These are phyloP conservation scores for Adela reaumurella DNA, from an alignment of 2,888 invertebrate species.

Conservation along the genomic window DNA sequence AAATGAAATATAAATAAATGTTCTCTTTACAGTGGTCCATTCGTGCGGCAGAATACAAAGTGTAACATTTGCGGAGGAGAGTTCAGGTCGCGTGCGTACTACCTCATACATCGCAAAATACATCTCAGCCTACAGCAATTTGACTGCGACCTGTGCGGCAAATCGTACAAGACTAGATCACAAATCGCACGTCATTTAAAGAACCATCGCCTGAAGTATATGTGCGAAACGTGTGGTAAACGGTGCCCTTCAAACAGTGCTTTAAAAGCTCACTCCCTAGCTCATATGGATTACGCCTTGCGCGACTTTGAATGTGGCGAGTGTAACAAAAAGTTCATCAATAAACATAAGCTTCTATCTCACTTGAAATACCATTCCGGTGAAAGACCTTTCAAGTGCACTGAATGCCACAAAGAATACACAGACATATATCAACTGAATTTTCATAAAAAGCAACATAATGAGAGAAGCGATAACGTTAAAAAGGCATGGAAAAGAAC, in stretches of 20 bases:
- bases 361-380: not conserved
- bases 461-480: not conserved
- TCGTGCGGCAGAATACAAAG: no score
- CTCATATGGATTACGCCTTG: not conserved
- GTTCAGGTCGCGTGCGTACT: not conserved
- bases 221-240: not conserved
- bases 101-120: not conserved
- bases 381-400: not conserved
- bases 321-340: not conserved
- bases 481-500: not conserved
- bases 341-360: not conserved
- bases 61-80: no score
- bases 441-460: not conserved
- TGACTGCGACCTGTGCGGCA: not conserved
- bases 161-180: not conserved
- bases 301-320: not conserved
- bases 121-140: not conserved
- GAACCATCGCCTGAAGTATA: not conserved
- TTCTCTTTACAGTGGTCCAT: no score
- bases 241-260: not conserved
- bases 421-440: not conserved
- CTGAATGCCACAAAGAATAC: not conserved
- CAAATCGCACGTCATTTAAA: not conserved
- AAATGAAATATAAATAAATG: no score
- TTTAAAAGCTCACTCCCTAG: not conserved